Evolutionary conservation across 2,888 invertebrate species (phyloP).

Genomic region (Norana najaformis): DNA sequence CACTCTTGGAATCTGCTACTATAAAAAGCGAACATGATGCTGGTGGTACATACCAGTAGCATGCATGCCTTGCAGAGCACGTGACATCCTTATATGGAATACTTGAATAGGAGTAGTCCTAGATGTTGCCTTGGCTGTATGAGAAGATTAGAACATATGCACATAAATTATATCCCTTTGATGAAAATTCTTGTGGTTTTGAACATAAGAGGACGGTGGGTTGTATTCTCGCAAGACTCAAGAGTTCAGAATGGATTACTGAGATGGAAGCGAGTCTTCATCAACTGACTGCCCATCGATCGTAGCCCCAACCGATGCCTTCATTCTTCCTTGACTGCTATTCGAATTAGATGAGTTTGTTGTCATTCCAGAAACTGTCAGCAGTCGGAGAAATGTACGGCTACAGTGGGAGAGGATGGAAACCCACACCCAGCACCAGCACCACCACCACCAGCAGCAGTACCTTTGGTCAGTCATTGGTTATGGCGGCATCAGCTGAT

Average conservation of each 20-base stretch:
- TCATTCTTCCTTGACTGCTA: not conserved
- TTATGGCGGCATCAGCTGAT: not conserved
- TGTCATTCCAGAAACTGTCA: not conserved
- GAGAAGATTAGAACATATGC: not conserved
- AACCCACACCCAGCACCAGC: not conserved
- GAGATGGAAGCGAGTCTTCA: not conserved
- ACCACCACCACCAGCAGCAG: not conserved
- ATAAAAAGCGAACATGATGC: not conserved
- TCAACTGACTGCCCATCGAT: not conserved
- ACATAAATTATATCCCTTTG: too few species aligned
- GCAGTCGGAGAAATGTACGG: slow-evolving; percentile 2
- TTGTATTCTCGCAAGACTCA: not conserved
- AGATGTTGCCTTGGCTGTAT: not conserved
- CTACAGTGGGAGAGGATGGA: slow-evolving; percentile 6
- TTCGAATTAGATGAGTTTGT: too few species aligned
- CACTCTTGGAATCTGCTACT: not conserved
- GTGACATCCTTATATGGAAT: too few species aligned
- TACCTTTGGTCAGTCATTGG: not conserved
- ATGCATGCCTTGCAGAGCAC: too few species aligned
- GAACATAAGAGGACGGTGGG: not conserved
- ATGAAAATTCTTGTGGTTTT: too few species aligned
- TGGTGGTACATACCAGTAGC: not conserved
- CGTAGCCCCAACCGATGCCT: not conserved
- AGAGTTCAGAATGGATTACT: not conserved
- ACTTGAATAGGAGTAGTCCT: too few species aligned